These are phyloP conservation scores for Phania funesta DNA, from an alignment of 2,888 invertebrate species.

Conservation along the genomic window DNA sequence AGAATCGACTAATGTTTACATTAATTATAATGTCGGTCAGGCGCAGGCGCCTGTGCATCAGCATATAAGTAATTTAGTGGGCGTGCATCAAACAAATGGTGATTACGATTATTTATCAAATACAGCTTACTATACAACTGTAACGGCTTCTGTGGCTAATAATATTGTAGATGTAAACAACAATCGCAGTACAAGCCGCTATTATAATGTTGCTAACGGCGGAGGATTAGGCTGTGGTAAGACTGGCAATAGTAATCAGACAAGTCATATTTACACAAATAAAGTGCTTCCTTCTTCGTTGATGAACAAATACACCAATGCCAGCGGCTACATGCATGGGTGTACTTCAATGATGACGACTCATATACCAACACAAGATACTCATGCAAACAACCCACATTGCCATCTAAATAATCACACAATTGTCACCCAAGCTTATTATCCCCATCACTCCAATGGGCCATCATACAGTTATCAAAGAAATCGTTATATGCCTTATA, in stretches of 20 bases:
- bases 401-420: constrained; percentile 21
- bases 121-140: constrained; percentile 43
- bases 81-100: constrained; percentile 43
- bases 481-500: constrained; percentile 79
- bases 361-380: constrained; percentile 59
- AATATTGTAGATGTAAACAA: constrained; percentile 65
- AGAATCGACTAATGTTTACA: constrained; percentile 67
- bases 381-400: constrained; percentile 10
- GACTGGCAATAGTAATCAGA: constrained; percentile 7
- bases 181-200: constrained; percentile 32
- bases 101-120: constrained; percentile 57
- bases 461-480: constrained; percentile 71
- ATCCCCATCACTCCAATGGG: constrained; percentile 18
- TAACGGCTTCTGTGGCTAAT: constrained; percentile 27
- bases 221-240: constrained; percentile 14
- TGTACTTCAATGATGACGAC: constrained; percentile 54
- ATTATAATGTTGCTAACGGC: constrained; percentile 29
- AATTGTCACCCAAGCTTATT: constrained; percentile 43
- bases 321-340: constrained; percentile 49
- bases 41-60: constrained; percentile 51
- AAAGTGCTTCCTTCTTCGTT: constrained; percentile 46
- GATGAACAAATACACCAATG: constrained; percentile 56
- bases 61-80: constrained; percentile 33
- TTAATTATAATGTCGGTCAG: constrained; percentile 63
- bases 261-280: constrained; percentile 50